phyloP scores from a whole-genome alignment of 2,888 invertebrate genomes.

The Stenurella melanura region DNA sequence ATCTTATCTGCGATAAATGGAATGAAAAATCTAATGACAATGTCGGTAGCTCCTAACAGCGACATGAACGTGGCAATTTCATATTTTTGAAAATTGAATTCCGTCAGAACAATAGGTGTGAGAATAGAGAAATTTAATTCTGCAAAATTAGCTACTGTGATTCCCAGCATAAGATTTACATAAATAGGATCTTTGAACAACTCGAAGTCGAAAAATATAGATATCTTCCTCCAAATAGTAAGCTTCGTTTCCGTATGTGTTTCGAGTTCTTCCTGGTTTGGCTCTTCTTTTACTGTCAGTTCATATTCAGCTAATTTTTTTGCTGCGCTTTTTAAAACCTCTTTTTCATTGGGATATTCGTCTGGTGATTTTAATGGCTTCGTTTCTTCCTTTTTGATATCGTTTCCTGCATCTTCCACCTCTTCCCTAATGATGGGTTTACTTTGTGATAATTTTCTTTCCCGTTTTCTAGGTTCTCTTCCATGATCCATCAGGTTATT shows the following conservation, averaged over 20 bases:
- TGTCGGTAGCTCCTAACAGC: constrained; percentile 80
- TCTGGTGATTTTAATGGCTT: constrained; percentile 12
- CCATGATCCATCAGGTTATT: constrained; percentile 62
- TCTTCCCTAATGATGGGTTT: constrained; percentile 62
- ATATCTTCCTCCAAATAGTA: constrained; percentile 76
- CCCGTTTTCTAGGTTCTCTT: constrained; percentile 53
- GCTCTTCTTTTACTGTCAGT: constrained; percentile 47
- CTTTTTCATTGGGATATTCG: constrained; percentile 73
- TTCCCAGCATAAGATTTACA: constrained; percentile 82
- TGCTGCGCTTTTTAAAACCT: constrained; percentile 77
- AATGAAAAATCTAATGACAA: constrained; percentile 79
- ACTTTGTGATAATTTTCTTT: constrained; percentile 57
- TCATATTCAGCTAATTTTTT: constrained; percentile 75
- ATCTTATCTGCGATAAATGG: constrained; percentile 83
- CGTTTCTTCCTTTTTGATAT: constrained; percentile 42
- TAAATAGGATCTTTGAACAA: constrained; percentile 81
- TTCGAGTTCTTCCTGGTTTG: constrained; percentile 43
- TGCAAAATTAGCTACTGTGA: constrained; percentile 82
- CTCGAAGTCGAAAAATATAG: constrained; percentile 82
- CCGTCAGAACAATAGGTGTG: constrained; percentile 83
- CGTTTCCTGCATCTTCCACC: constrained; percentile 52
- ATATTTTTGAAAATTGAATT: constrained; percentile 78
- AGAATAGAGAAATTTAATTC: constrained; percentile 84
- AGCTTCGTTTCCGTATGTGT: constrained; percentile 60
- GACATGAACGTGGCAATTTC: constrained; percentile 84